Evolutionary conservation across 1,140 invertebrate genomes (phyloP).

Genomic region (Drosophila obscura): DNA sequence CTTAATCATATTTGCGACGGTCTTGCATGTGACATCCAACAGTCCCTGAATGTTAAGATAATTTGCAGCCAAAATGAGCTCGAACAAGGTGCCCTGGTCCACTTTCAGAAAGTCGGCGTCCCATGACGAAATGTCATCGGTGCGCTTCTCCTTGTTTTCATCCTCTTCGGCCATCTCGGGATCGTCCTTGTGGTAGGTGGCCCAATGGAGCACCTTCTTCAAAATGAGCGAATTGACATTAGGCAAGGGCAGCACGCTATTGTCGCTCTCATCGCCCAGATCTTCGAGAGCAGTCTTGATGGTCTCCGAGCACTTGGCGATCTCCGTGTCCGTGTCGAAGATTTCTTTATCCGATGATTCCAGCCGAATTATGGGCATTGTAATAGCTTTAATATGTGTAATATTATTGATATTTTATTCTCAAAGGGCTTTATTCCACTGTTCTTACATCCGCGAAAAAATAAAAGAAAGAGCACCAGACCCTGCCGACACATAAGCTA

Average conservation of each 20-base stretch:
- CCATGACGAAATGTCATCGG: conserved; percentile 99
- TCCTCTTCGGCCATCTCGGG: conserved; percentile 97
- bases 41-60: conserved; percentile 99
- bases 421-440: conserved; percentile 1
- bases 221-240: conserved; percentile 99
- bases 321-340: conserved; percentile 98
- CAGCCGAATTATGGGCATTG: conserved; percentile 93
- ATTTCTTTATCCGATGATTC: conserved; percentile 98
- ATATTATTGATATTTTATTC: conserved; percentile 11
- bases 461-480: conserved; percentile 12
- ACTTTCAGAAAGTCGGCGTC: conserved; percentile 99
- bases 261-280: conserved; percentile 96
- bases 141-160: conserved; percentile 98
- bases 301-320: conserved; percentile 98
- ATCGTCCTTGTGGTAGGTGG: conserved; percentile 95
- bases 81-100: conserved; percentile 98
- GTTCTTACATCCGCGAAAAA: conserved; percentile 22
- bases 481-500: conserved; percentile 38
- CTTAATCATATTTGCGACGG: conserved; percentile 99
- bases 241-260: conserved; percentile 96
- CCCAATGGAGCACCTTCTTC: conserved; percentile 98
- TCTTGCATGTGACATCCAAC: conserved; percentile 99
- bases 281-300: conserved; percentile 99
- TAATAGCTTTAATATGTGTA: conserved; percentile 56
- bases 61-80: conserved; percentile 97